Conservation (phyloP, 1,140 invertebrate species). For the Cotesia glomerata region DNA sequence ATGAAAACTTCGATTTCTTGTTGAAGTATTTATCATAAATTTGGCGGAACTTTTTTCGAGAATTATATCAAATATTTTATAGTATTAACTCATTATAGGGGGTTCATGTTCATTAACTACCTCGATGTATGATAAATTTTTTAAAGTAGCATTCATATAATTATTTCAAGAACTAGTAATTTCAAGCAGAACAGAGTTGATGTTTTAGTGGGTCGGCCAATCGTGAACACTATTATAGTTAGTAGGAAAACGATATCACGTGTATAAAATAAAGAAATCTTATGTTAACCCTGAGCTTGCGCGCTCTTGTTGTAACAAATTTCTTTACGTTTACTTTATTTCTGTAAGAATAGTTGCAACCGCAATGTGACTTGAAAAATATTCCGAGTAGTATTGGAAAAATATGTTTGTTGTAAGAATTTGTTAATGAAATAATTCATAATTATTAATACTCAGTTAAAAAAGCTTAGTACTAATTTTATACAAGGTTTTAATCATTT, state of each 20-base stretch:
- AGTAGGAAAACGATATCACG: neutral
- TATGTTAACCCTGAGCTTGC: slow-evolving; percentile 17
- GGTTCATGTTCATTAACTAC: too few relatives aligned
- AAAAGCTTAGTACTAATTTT: too few relatives aligned
- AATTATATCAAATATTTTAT: too few relatives aligned
- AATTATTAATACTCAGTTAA: neutral
- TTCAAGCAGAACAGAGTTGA: too few relatives aligned
- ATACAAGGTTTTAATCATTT: too few relatives aligned
- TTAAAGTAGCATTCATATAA: too few relatives aligned
- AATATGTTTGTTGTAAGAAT: neutral
- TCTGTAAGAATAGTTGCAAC: neutral
- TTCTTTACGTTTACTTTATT: slow-evolving; percentile 1
- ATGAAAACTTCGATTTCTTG: slow-evolving; percentile 6
- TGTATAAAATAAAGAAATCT: neutral
- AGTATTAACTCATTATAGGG: too few relatives aligned
- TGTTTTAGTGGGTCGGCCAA: neutral
- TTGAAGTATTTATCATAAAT: neutral
- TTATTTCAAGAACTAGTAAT: too few relatives aligned
- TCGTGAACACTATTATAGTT: neutral
- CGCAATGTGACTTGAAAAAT: slow-evolving; percentile 8
- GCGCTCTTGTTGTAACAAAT: slow-evolving; percentile 12
- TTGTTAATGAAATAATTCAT: neutral
- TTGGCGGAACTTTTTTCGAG: neutral
- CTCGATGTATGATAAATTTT: too few relatives aligned
- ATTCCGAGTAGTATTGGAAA: neutral